Conservation (phyloP, 2,888 invertebrate species). For the Notodonta dromedarius region DNA sequence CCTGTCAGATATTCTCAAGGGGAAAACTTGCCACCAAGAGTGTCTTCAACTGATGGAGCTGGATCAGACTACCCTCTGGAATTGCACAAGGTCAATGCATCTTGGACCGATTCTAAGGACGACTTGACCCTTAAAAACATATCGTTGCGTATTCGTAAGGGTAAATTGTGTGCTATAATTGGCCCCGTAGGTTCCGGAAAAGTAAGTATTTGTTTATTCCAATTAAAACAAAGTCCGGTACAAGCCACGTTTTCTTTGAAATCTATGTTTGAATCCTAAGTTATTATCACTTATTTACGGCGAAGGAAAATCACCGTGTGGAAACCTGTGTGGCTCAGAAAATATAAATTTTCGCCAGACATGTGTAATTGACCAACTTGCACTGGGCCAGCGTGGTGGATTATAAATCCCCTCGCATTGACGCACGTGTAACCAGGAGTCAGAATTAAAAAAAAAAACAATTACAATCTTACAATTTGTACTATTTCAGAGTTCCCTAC, state of each 20-base stretch:
- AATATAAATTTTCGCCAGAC: no score
- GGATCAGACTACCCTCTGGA: conserved; percentile 57
- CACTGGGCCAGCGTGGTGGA: no score
- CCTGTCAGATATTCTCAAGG: conserved; percentile 48
- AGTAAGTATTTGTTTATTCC: conserved; percentile 43
- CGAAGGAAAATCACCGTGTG: no score
- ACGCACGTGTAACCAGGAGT: no score
- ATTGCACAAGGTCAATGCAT: conserved; percentile 60
- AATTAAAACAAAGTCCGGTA: no score
- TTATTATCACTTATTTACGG: no score
- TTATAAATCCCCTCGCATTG: no score
- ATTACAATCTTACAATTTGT: background rate
- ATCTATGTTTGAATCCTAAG: no score
- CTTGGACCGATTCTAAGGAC: conserved; percentile 64
- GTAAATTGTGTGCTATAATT: conserved; percentile 90
- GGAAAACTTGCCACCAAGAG: conserved; percentile 25
- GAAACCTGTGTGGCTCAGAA: no score
- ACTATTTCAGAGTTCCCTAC: conserved; percentile 81
- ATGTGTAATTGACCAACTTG: no score
- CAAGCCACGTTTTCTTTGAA: no score
- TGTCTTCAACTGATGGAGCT: conserved; percentile 13
- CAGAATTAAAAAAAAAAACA: no score
- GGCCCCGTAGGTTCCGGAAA: conserved; percentile 96
- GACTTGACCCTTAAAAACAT: conserved; percentile 82
- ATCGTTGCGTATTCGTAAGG: conserved; percentile 81